Base-by-base conservation (phyloP, 2,113 vertebrate genomes). In the Rhinogobius similis region DNA sequence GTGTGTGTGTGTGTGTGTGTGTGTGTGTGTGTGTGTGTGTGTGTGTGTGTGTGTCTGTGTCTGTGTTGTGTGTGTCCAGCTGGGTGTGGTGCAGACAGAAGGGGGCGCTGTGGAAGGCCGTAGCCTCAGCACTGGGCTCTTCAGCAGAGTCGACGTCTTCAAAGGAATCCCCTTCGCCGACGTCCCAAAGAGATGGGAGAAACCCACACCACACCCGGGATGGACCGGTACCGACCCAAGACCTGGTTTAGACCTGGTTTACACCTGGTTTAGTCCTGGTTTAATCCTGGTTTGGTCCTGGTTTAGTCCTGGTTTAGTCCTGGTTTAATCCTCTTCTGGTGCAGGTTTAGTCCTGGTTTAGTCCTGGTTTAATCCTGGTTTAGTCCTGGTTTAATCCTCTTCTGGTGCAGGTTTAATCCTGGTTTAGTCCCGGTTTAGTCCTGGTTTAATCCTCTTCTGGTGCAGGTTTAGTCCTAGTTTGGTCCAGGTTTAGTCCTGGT, bases 111-210 rank as follows among this genome's bases (percentile, higher is more conserved):
- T 98, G 52, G 77, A 96, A 86, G 96, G 96, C 0, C 53, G 85
- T 59, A 95, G 18, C 56, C 85, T 93, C 76, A 87, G 56, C 5
- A 85, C 92, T 39, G 82, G 94, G 13, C 56, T 94, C 0, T 90
- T 90, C 0, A 3, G 78, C 13, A 92, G 86, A 0, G 20, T 98
- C 0, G 95, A 98, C 14, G 78, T 96, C 76, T 98, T 98, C 73
- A 95, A 86, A 83, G 96, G 96, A 24, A 91, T 98, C 62, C 96
- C 96, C 44, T 98, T 94, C 21, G 96, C 93, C 3, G 95, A 94
- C 0, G 76, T 92, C 0, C 80, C 96, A 0, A 93, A 88, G 26
- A 70, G 27, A 7, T 90, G 96, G 78, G 88, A 96, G 86, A 94
- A 95, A 14, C 94, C 96, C 0, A 55, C 92, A 74, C 90, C 81